Percentiles rank a stretch among this genome's conserved stretches.
These are phyloP conservation scores for Corydoras maculifer DNA, from an alignment of 2,113 vertebrate genomes.

Conservation along the genomic window DNA sequence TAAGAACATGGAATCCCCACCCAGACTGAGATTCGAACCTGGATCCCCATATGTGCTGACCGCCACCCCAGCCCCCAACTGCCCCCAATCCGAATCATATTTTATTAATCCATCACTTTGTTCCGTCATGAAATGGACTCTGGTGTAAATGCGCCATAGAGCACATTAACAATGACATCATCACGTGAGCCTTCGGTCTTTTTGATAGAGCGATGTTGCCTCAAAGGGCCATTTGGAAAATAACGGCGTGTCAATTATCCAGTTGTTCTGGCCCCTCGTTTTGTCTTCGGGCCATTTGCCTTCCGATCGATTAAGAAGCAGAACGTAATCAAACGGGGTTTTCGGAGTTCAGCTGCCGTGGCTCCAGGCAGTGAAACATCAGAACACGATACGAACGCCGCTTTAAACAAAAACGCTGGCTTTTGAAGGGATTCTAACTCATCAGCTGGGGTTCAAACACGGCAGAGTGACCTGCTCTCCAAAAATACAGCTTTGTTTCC, in stretches of 20 bases:
- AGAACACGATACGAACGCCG: background rate
- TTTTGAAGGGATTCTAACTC: no score
- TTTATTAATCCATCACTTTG: constrained; percentile 21
- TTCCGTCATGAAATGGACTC: background rate
- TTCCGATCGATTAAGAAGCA: constrained; percentile 34
- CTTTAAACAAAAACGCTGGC: background rate
- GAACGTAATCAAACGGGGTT: constrained; percentile 35
- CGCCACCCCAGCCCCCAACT: no score
- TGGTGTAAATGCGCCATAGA: constrained; percentile 27
- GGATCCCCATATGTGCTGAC: no score
- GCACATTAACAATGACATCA: constrained; percentile 38
- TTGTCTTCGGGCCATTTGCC: constrained; percentile 26
- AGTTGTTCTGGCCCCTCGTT: constrained; percentile 36
- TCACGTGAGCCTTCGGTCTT: constrained; percentile 13
- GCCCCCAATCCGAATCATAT: constrained; percentile 8
- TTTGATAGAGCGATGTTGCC: constrained; percentile 26
- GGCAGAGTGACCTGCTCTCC: no score
- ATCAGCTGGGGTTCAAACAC: no score
- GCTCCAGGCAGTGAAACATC: background rate
- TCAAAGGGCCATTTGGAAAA: constrained; percentile 37
- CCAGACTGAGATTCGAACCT: no score
- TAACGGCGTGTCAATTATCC: constrained; percentile 43
- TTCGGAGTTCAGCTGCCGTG: constrained; percentile 14
- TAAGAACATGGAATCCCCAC: no score
- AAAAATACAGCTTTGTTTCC: no score